phyloP scores from a whole-genome alignment of 2,888 invertebrate species.

The Eretmocerus hayati region DNA sequence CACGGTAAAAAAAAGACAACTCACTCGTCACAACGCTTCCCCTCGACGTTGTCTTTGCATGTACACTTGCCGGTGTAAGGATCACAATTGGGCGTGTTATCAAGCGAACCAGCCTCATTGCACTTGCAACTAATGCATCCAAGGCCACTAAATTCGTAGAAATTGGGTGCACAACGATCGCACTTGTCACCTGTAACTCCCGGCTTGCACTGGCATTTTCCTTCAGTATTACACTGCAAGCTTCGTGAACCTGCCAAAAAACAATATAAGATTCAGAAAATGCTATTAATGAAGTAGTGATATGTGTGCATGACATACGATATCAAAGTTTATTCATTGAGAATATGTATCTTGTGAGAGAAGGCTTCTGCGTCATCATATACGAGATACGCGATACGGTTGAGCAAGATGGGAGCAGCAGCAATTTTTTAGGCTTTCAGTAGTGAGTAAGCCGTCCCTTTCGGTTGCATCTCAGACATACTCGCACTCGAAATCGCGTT shows the following conservation, averaged over 20 bases:
- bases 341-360: too few relatives aligned
- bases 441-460: too few relatives aligned
- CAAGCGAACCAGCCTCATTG: conserved; percentile 71
- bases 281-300: too few relatives aligned
- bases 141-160: conserved; percentile 79
- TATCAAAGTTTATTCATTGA: too few relatives aligned
- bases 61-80: conserved; percentile 69
- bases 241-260: conserved; percentile 85
- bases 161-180: conserved; percentile 77
- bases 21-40: conserved; percentile 81
- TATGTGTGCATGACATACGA: too few relatives aligned
- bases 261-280: too few relatives aligned
- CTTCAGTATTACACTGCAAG: conserved; percentile 84
- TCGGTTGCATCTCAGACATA: too few relatives aligned
- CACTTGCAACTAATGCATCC: conserved; percentile 95
- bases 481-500: too few relatives aligned
- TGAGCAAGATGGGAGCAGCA: too few relatives aligned
- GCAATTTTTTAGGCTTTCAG: too few relatives aligned
- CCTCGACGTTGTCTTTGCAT: conserved; percentile 93
- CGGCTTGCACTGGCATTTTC: conserved; percentile 91
- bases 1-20: background rate
- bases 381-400: too few relatives aligned
- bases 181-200: conserved; percentile 94
- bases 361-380: too few relatives aligned
- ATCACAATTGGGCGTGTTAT: conserved; percentile 79